Percentiles rank a stretch among this genome's conserved stretches.
Evolutionary conservation across 2,797 vertebrate species (phyloP).

Genomic region (Sebastes iracundus): DNA sequence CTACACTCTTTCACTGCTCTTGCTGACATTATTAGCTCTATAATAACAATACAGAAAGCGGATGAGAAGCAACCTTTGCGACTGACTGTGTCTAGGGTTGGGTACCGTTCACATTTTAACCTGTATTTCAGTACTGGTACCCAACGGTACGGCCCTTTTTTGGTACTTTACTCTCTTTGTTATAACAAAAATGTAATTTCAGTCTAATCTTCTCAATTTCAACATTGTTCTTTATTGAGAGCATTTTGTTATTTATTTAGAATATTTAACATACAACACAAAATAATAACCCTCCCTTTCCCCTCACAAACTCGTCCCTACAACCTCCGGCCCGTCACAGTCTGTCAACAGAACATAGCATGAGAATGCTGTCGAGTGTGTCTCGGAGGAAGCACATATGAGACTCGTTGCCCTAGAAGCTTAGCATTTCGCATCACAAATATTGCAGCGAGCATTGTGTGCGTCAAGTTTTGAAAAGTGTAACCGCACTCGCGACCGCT

Average conservation of each 20-base stretch:
- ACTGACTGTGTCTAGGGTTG: neutral
- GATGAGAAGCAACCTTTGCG: neutral
- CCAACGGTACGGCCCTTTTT: neutral
- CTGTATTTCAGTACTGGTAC: too few species aligned
- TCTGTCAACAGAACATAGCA: neutral
- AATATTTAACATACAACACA: neutral
- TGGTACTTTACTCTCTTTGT: too few species aligned
- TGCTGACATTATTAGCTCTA: constrained; percentile 4
- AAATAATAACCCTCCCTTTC: neutral
- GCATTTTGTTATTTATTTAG: neutral
- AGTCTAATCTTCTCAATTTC: too few species aligned
- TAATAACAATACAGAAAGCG: neutral
- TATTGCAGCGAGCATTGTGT: neutral
- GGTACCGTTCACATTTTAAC: neutral
- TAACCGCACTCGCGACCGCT: neutral
- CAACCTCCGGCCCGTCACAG: neutral
- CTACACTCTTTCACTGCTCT: neutral
- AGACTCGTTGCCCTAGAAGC: neutral
- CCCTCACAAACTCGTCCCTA: neutral
- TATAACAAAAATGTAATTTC: too few species aligned
- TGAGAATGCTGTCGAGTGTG: neutral
- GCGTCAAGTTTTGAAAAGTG: neutral
- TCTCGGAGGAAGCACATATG: neutral
- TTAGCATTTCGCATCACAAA: neutral
- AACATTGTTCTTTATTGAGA: too few species aligned